phyloP scores from a whole-genome alignment of 2,888 invertebrate species.

The Epinotia demarniana region DNA sequence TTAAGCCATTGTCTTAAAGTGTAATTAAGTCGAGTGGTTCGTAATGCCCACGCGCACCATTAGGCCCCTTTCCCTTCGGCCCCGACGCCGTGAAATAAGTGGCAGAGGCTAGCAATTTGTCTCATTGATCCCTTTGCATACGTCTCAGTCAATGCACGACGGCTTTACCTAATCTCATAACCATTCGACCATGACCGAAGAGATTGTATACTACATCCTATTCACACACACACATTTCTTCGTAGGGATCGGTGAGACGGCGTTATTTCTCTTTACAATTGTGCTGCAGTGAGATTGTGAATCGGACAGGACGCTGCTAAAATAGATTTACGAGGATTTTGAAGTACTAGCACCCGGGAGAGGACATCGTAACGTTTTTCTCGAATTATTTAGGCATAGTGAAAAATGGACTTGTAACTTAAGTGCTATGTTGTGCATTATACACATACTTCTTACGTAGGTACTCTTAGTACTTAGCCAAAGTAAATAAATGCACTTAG shows the following conservation, averaged over 20 bases:
- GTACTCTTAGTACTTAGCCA: too few relatives aligned
- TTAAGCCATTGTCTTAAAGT: constrained; percentile 56
- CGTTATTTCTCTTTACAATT: constrained; percentile 16
- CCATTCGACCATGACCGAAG: constrained; percentile 36
- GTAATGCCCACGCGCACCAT: constrained; percentile 75
- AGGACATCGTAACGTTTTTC: constrained; percentile 10
- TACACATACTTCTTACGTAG: background rate
- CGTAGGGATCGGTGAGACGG: constrained; percentile 19
- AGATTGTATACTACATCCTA: constrained; percentile 27
- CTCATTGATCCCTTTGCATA: constrained; percentile 81
- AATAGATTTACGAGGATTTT: constrained; percentile 70
- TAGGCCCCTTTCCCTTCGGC: constrained; percentile 52
- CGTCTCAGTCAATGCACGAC: constrained; percentile 74
- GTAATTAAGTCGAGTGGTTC: constrained; percentile 64
- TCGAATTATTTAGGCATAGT: constrained; percentile 11
- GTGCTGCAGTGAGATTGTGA: constrained; percentile 27
- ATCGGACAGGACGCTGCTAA: constrained; percentile 55
- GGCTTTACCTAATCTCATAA: constrained; percentile 44
- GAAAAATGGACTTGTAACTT: background rate
- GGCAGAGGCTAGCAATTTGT: constrained; percentile 76
- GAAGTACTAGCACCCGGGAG: constrained; percentile 56
- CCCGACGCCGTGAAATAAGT: constrained; percentile 69
- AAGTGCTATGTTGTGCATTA: background rate
- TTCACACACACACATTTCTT: background rate
- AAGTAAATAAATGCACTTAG: too few relatives aligned